phyloP scores from a whole-genome alignment of 1,140 invertebrate genomes.

The Temnothorax longispinosus region DNA sequence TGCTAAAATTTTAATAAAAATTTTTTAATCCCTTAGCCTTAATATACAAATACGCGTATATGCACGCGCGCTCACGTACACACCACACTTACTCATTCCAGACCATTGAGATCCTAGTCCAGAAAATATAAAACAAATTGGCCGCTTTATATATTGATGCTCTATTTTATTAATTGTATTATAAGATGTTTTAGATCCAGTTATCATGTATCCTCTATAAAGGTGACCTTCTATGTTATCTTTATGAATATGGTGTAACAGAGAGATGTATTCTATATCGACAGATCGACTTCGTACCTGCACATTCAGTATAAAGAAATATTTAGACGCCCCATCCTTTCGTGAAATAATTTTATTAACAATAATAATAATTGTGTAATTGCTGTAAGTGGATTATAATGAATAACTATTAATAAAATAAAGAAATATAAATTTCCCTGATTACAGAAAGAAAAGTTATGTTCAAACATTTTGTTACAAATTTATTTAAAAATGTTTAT shows the following conservation, averaged over 20 bases:
- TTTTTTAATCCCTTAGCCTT: neutral
- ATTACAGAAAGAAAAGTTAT: no score
- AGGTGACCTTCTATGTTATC: constrained; percentile 83
- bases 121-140: constrained; percentile 67
- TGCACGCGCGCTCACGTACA: no score
- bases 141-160: constrained; percentile 14
- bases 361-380: no score
- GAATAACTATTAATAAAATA: no score
- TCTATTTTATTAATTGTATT: constrained; percentile 23
- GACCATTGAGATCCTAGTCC: constrained; percentile 66
- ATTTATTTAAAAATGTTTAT: no score
- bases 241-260: constrained; percentile 86
- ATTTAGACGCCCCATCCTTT: neutral
- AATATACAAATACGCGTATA: neutral
- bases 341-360: neutral
- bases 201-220: constrained; percentile 86
- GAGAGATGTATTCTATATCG: constrained; percentile 86
- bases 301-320: neutral
- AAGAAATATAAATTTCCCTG: no score
- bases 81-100: constrained; percentile 53
- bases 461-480: no score
- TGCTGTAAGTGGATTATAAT: no score
- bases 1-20: constrained; percentile 33
- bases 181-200: constrained; percentile 74
- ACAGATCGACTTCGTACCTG: constrained; percentile 84